Conservation (phyloP, 2,888 invertebrate genomes). For the Dromius quadrimaculatus region DNA sequence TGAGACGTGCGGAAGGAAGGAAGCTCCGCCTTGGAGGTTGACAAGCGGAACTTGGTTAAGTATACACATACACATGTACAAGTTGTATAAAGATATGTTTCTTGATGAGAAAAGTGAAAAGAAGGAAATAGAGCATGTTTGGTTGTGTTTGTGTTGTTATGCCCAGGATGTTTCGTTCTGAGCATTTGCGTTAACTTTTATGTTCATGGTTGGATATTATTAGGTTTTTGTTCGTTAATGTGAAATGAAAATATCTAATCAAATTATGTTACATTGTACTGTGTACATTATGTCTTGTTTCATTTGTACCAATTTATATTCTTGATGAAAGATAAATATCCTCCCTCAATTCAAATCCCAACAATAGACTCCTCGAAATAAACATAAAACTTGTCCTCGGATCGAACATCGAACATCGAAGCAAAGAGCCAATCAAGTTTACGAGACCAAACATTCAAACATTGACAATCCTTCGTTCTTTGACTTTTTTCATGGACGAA, state of each 20-base stretch:
- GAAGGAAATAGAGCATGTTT: neutral
- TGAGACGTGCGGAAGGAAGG: slow-evolving; percentile 40
- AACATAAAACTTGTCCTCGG: slow-evolving; percentile 11
- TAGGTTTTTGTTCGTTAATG: slow-evolving; percentile 1
- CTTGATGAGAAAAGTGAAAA: neutral
- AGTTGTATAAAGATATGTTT: neutral
- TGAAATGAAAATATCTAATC: slow-evolving; percentile 11
- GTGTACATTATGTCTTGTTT: too few relatives aligned
- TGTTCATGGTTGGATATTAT: slow-evolving; percentile 22
- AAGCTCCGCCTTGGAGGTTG: slow-evolving; percentile 41
- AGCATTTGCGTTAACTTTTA: slow-evolving; percentile 22
- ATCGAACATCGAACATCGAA: slow-evolving; percentile 6
- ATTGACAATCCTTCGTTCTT: slow-evolving; percentile 11
- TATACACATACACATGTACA: slow-evolving; percentile 1
- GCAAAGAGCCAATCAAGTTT: slow-evolving; percentile 13
- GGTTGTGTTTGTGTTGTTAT: slow-evolving; percentile 9
- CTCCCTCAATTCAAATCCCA: too few relatives aligned
- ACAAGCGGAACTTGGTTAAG: slow-evolving; percentile 36
- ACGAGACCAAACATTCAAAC: neutral
- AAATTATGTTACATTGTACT: slow-evolving; percentile 18
- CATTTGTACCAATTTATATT: too few relatives aligned
- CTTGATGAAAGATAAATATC: too few relatives aligned
- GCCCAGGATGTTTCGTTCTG: slow-evolving; percentile 10
- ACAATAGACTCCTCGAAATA: slow-evolving; percentile 17
- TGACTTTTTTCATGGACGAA: slow-evolving; percentile 20